Base-by-base conservation (phyloP, 2,797 vertebrate species). In the Simalia tracyae region DNA sequence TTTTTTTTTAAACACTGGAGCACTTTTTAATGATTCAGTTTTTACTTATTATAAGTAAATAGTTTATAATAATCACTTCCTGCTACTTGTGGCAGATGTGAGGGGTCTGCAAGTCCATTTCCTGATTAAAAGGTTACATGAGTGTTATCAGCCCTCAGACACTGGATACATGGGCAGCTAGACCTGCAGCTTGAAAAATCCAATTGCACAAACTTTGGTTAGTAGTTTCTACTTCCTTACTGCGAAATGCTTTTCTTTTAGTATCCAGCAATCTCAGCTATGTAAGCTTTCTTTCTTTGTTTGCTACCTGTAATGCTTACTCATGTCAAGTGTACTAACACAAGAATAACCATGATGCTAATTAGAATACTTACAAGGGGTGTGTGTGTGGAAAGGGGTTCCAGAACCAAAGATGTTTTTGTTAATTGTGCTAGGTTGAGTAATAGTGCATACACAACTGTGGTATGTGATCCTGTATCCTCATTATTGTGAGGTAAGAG, bases 341-440 rank as follows among this genome's bases (percentile, higher is more conserved):
- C 31, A 89, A 60, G 81, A 85, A 28, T 92, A 57, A 81, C 57
- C 63, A 86, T 42, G 89, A 5, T 84, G 50, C 64, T 89, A 63
- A n/a, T 36, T 24, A 28, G 61, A 42, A 10, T 63, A 92, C 15
- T 81, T 88, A 68, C 84, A 90, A 57, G 8, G 56, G 22, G 24
- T 90, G 24, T 56, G 50, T 46, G 11, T 61, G 42, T 92, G 50
- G 24, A 68, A 19, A 76, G 56, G 17, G 64, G 89, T 90, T 87
- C 89, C 89, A 90, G 28, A 87, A 76, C 57, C 66, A 87, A 89
- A 92, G 92, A 72, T 86, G 61, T 81, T 85, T 54, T 28, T 92
- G 59, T 87, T 87, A 59, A 22, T 22, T 88, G 89, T 60, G 59
- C 66, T 90, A 84, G 76, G 76, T 81, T 81, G 66, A 57, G 46